Evolutionary conservation across 2,113 vertebrate genomes (phyloP).

Genomic region (Colistium nudipinnis): DNA sequence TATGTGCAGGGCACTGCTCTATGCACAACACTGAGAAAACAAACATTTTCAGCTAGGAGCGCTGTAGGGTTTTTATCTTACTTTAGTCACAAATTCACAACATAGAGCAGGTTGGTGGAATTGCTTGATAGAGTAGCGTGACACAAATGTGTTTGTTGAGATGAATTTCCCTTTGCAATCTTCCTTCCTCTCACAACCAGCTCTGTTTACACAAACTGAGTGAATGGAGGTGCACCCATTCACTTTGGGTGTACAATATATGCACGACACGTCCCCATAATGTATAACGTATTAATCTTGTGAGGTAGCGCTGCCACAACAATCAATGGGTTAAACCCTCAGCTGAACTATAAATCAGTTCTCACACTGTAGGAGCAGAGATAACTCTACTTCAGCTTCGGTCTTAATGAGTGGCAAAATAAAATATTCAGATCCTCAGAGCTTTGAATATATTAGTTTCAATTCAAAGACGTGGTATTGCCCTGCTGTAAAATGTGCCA

Average conservation of each 20-base stretch:
- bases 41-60: constrained; percentile 11
- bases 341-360: constrained; percentile 52
- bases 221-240: constrained; percentile 28
- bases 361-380: constrained; percentile 23
- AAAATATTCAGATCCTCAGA: constrained; percentile 44
- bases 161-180: neutral
- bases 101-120: neutral
- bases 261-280: constrained; percentile 18
- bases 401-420: constrained; percentile 51
- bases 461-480: constrained; percentile 13
- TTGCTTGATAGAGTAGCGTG: neutral
- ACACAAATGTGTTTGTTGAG: neutral
- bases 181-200: neutral
- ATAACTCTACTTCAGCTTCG: constrained; percentile 39
- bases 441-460: constrained; percentile 48
- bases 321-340: constrained; percentile 43
- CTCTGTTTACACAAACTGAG: neutral
- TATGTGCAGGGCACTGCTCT: constrained; percentile 7
- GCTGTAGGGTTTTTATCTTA: neutral
- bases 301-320: neutral
- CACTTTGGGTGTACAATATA: constrained; percentile 31
- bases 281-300: constrained; percentile 31
- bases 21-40: constrained; percentile 3
- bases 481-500: constrained; percentile 1
- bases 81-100: constrained; percentile 9